These are phyloP conservation scores for Eurystomus glaucurus DNA, from an alignment of 2,797 vertebrate genomes.

Conservation along the genomic window DNA sequence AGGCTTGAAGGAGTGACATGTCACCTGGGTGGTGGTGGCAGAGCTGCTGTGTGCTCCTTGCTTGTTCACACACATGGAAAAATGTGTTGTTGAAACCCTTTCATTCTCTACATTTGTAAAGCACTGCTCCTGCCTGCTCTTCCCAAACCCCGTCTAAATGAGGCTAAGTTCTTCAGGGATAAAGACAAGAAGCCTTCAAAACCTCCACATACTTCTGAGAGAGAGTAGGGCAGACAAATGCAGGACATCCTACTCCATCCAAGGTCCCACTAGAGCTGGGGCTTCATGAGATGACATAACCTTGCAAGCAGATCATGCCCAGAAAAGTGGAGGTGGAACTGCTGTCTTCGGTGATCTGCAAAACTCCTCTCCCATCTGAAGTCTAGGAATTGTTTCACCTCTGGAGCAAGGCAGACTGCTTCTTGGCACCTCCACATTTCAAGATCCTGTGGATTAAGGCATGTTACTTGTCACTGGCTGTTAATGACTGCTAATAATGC, in stretches of 20 bases:
- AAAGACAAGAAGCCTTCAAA: background rate
- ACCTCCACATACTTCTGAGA: background rate
- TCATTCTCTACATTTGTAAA: background rate
- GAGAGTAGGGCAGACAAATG: background rate
- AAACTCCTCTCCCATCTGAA: background rate
- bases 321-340: background rate
- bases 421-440: rapidly evolving
- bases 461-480: background rate
- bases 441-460: background rate
- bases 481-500: background rate
- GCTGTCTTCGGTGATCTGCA: background rate
- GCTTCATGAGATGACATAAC: background rate
- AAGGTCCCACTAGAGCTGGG: background rate
- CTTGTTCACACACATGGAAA: rapidly evolving
- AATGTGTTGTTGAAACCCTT: rapidly evolving
- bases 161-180: background rate
- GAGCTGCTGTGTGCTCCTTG: background rate
- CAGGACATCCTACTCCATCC: background rate
- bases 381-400: background rate
- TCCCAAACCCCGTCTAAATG: background rate
- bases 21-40: background rate
- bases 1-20: background rate
- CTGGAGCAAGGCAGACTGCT: background rate
- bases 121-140: background rate
- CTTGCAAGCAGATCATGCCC: background rate